Evolutionary conservation across 2,888 invertebrate species (phyloP), one percentile per base, ranked within the genome.

Genomic region (Chirona hameri): DNA sequence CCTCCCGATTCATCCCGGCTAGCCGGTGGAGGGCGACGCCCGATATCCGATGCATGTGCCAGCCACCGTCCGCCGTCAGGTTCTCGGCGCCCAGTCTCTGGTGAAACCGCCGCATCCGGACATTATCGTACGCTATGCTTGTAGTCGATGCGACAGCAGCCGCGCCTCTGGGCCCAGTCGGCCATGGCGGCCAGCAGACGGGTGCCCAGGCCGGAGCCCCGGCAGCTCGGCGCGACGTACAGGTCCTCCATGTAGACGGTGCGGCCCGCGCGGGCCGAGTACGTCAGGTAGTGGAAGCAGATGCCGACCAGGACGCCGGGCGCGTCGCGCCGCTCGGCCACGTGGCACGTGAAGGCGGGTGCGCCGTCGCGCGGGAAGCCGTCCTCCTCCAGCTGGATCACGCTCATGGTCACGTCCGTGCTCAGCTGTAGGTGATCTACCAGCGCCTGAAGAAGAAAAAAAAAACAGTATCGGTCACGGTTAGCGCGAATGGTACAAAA

Each of bases 231-330:
- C 27, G 91, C 90, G 3, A 97, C 93, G 79, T 46, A 79, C 46
- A 79, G 79, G 24, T 79, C 97, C 88, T 97, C 96, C 82, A 97
- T 89, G 89, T 93, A 93, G 86, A 95, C 90, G 0, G 92, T 89
- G 86, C 91, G 92, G 0, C 97, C 97, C 85, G 91, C 89, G 95
- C 95, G 96, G 0, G 96, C 95, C 1, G 96, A 95, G 88, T 96
- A 97, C 0, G 91, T 91, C 83, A 91, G 92, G 88, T 92, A 96
- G 88, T 93, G 96, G 27, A 97, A 87, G 0, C 94, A 92, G 87
- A 93, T 95, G 0, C 95, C 96, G 81, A 93, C 89, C 69, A 92
- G 86, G 55, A 83, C 52, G 18, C 52, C 52, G 52, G 52, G 52
- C 12, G 52, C 52, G 29, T 27, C 27, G 12, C 69, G n/a, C 39